phyloP scores from a whole-genome alignment of 2,888 invertebrate species.

The Plebejus anna region DNA sequence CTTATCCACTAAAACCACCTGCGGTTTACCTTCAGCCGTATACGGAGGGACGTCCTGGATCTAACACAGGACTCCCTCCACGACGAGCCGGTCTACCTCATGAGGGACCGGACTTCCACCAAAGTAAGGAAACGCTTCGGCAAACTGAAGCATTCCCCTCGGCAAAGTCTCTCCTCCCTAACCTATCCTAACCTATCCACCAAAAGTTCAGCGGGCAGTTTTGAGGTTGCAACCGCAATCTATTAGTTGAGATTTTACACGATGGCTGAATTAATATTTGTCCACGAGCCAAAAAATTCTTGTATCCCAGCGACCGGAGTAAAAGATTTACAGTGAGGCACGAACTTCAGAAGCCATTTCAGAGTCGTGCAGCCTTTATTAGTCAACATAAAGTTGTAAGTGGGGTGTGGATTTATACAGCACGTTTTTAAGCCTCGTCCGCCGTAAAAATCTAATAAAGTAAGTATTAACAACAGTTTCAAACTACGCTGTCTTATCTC shows the following conservation, averaged over 20 bases:
- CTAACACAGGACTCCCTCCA: no score
- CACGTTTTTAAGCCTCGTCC: constrained; percentile 21
- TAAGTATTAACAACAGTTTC: constrained; percentile 3
- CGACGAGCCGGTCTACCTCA: no score
- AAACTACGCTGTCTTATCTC: background rate
- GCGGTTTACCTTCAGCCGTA: no score
- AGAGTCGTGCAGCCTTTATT: background rate
- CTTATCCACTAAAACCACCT: no score
- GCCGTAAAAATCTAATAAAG: constrained; percentile 12
- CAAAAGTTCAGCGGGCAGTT: no score
- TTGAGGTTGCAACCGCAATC: no score
- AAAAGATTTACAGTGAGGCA: background rate
- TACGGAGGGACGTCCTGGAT: no score
- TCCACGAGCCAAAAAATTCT: background rate
- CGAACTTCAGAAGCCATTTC: background rate
- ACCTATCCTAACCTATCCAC: no score
- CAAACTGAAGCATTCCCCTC: no score
- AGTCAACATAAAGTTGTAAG: constrained; percentile 14
- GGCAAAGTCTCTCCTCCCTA: no score
- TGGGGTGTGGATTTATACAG: constrained; percentile 18
- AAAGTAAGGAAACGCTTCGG: no score
- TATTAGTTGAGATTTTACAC: background rate
- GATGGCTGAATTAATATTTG: background rate
- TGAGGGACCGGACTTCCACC: no score
- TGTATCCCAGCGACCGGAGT: background rate